phyloP scores from a whole-genome alignment of 1,140 invertebrate genomes.

The Orchestia grillus region DNA sequence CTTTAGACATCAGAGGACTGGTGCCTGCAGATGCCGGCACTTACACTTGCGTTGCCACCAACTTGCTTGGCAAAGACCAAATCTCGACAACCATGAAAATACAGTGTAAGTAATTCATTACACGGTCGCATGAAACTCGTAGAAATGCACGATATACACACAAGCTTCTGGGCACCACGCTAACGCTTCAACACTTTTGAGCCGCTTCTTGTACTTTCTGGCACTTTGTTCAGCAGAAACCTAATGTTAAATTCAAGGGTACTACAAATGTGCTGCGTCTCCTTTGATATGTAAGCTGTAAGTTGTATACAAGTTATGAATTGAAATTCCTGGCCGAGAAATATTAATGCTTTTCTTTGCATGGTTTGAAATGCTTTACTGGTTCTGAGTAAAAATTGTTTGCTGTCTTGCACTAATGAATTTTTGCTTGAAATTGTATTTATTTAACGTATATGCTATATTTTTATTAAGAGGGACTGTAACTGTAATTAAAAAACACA shows the following conservation, averaged over 20 bases:
- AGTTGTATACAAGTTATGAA: neutral
- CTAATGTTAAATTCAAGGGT: neutral
- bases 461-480: too few relatives aligned
- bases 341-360: neutral
- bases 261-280: neutral
- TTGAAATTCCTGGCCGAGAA: neutral
- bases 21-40: constrained; percentile 94
- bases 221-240: neutral
- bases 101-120: constrained; percentile 63
- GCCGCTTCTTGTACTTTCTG: neutral
- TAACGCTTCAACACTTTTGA: neutral
- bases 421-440: neutral
- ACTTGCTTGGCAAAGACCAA: constrained; percentile 79
- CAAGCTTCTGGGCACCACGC: neutral
- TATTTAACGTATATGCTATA: too few relatives aligned
- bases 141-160: neutral
- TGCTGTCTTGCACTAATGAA: neutral
- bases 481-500: too few relatives aligned
- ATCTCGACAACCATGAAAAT: constrained; percentile 64
- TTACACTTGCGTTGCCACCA: constrained; percentile 94
- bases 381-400: neutral
- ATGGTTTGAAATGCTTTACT: neutral
- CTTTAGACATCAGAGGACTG: constrained; percentile 89
- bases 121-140: neutral
- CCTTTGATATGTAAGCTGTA: neutral